Evolutionary conservation across 1,140 invertebrate genomes (phyloP).

Genomic region (Carposina sasakii): DNA sequence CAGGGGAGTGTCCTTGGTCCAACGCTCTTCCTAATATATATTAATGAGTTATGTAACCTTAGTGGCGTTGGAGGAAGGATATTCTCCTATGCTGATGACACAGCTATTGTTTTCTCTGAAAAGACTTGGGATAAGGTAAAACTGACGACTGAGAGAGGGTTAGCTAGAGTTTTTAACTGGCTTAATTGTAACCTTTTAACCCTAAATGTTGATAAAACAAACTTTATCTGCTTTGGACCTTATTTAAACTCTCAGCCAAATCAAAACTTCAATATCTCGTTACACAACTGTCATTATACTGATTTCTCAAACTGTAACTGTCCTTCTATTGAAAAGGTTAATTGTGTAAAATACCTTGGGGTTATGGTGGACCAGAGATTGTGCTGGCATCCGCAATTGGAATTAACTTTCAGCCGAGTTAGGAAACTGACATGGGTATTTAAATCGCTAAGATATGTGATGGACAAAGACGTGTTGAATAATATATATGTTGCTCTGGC

Average conservation of each 20-base stretch:
- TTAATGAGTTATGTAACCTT: background rate
- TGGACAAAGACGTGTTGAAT: background rate
- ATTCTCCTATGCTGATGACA: background rate
- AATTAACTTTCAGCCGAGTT: background rate
- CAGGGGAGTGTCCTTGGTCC: background rate
- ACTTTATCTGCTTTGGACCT: background rate
- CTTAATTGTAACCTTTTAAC: background rate
- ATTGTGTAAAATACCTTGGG: background rate
- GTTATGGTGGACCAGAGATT: background rate
- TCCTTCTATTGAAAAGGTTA: background rate
- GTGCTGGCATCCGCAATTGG: background rate
- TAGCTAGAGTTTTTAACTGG: background rate
- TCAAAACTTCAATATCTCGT: background rate
- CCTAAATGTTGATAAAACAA: background rate
- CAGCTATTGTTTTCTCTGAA: background rate
- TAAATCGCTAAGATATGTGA: background rate
- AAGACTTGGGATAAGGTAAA: background rate
- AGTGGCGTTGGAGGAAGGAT: background rate
- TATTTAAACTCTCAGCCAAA: background rate
- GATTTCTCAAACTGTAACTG: background rate
- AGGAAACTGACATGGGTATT: slow-evolving; percentile 1
- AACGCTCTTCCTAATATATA: background rate
- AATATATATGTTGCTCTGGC: background rate
- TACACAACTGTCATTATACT: background rate
- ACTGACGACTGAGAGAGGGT: background rate